phyloP scores from a whole-genome alignment of 2,797 vertebrate species.

The Thalassophryne amazonica region DNA sequence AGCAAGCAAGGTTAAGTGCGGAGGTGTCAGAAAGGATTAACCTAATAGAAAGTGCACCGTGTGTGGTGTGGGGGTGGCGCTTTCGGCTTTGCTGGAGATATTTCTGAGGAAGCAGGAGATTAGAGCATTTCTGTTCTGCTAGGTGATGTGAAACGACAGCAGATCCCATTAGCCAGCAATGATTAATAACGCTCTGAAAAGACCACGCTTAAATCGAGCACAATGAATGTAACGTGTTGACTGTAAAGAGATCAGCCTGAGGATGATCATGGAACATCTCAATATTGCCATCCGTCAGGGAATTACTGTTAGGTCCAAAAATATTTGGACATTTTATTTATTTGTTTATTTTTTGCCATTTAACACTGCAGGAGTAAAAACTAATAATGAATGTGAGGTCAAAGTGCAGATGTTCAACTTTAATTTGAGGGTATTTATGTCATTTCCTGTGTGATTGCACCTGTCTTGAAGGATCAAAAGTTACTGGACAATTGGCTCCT shows the following conservation, averaged over 20 bases:
- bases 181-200: slow-evolving; percentile 49
- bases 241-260: slow-evolving; percentile 35
- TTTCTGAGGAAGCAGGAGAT: slow-evolving; percentile 50
- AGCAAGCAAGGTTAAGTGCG: slow-evolving; percentile 60
- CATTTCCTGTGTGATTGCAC: no score
- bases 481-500: no score
- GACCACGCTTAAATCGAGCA: slow-evolving; percentile 49
- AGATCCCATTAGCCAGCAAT: slow-evolving; percentile 59
- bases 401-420: no score
- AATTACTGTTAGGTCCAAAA: no score
- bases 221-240: slow-evolving; percentile 17
- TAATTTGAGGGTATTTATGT: no score
- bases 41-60: slow-evolving; percentile 47
- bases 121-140: slow-evolving; percentile 58
- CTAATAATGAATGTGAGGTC: no score
- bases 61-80: no score
- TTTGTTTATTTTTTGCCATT: no score
- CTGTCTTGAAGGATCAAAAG: no score
- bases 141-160: slow-evolving; percentile 56
- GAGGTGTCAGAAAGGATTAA: slow-evolving; percentile 64
- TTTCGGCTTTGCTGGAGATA: slow-evolving; percentile 45
- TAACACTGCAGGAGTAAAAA: no score
- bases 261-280: slow-evolving; percentile 23
- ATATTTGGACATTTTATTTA: no score
- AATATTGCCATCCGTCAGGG: no score